Conservation (phyloP, 2,113 vertebrate species). For the Caretta caretta region DNA sequence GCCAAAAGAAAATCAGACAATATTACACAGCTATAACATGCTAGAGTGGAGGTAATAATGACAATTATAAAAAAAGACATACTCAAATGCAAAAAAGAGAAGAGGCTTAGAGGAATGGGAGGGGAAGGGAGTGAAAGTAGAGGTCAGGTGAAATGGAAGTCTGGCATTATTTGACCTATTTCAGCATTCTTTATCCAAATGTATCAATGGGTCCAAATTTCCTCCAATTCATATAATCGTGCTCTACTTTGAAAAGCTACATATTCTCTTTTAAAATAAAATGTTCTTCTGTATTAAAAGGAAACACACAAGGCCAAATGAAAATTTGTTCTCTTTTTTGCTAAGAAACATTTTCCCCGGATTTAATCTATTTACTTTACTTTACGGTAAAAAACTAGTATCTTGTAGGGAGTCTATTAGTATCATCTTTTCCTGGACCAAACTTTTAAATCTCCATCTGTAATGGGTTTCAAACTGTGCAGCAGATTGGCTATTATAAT, state of each 20-base stretch:
- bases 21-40: neutral
- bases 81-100: neutral
- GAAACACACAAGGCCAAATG: constrained; percentile 15
- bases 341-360: neutral
- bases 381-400: neutral
- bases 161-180: neutral
- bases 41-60: neutral
- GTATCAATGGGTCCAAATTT: neutral
- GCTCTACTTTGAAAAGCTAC: neutral
- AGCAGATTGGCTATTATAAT: neutral
- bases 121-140: neutral
- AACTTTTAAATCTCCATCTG: neutral
- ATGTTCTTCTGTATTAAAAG: constrained; percentile 20
- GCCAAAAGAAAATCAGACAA: neutral
- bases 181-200: neutral
- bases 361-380: neutral
- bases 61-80: neutral
- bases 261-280: neutral
- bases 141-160: neutral
- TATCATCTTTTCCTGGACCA: neutral
- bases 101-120: neutral
- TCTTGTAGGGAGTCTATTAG: neutral
- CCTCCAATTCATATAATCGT: neutral
- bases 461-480: constrained; percentile 11
- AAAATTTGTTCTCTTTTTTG: constrained; percentile 25